Percentiles rank a stretch among this genome's conserved stretches.
Evolutionary conservation across 2,888 invertebrate genomes (phyloP).

Genomic region (Microplitis deprimator): DNA sequence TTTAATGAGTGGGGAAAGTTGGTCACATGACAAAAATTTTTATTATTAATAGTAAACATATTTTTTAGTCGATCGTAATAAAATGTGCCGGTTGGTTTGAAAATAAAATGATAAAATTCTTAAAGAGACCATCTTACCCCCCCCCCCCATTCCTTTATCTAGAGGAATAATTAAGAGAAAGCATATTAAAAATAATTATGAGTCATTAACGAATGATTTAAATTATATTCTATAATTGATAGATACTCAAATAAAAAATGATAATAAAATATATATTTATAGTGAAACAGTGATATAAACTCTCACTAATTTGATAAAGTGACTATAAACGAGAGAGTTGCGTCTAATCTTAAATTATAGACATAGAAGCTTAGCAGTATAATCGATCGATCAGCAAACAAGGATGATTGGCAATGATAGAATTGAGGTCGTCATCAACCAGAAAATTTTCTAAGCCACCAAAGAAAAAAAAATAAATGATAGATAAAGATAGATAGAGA

Average conservation of each 20-base stretch:
- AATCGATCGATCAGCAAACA: conserved; percentile 22
- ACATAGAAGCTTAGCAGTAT: background rate
- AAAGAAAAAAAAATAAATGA: conserved; percentile 5
- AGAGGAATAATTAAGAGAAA: no score
- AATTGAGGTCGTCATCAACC: conserved; percentile 54
- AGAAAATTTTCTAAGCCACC: conserved; percentile 8
- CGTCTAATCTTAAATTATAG: conserved; percentile 5
- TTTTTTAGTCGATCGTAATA: no score
- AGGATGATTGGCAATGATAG: conserved; percentile 47
- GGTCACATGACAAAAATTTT: no score
- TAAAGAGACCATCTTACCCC: no score
- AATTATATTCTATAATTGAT: background rate
- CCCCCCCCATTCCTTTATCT: no score
- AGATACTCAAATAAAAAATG: background rate
- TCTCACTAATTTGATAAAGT: conserved; percentile 12
- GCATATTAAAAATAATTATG: no score
- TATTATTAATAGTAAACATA: no score
- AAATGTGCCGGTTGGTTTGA: no score
- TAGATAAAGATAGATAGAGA: conserved; percentile 17
- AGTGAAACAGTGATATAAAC: background rate
- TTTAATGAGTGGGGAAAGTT: no score
- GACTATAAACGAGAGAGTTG: background rate
- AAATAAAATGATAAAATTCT: no score
- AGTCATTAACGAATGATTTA: background rate
- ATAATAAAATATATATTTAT: conserved; percentile 2